Evolutionary conservation across 2,113 vertebrate species (phyloP).

Genomic region (Phrynosoma blainvillii): DNA sequence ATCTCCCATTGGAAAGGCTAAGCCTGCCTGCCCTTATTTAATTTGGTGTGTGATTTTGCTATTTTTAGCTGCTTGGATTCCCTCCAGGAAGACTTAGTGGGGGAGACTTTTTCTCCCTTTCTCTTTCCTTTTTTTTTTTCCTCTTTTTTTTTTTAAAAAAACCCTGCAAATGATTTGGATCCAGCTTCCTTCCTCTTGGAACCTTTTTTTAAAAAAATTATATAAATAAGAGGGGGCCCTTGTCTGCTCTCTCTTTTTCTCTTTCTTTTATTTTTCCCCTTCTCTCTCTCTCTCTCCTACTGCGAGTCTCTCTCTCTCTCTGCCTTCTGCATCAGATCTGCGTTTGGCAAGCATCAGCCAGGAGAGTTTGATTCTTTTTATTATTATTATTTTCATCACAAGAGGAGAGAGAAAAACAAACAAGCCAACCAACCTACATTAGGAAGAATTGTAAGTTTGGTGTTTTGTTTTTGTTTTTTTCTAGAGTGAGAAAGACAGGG

Average conservation of each 20-base stretch:
- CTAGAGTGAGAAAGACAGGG: no score
- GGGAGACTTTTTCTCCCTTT: neutral
- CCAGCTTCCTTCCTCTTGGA: slow-evolving; percentile 64
- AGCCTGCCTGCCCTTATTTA: slow-evolving; percentile 70
- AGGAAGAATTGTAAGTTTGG: no score
- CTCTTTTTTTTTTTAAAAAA: neutral
- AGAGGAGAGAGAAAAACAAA: no score
- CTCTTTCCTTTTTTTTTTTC: neutral
- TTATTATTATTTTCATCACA: neutral
- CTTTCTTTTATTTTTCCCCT: neutral
- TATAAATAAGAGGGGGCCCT: slow-evolving; percentile 60
- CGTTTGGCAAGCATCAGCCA: slow-evolving; percentile 50
- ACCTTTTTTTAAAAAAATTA: slow-evolving; percentile 51
- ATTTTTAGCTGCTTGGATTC: slow-evolving; percentile 69
- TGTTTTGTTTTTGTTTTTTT: no score
- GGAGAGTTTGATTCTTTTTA: slow-evolving; percentile 46
- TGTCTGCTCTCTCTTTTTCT: slow-evolving; percentile 38
- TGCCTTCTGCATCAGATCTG: slow-evolving; percentile 63
- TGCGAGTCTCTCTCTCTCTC: slow-evolving; percentile 36
- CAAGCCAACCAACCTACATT: no score
- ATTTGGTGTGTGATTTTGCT: slow-evolving; percentile 72
- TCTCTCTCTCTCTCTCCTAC: slow-evolving; percentile 21
- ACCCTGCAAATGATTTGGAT: slow-evolving; percentile 54
- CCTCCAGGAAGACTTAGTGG: slow-evolving; percentile 60
- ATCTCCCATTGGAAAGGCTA: slow-evolving; percentile 50